Percentiles rank a stretch among this genome's conserved stretches.
Evolutionary conservation across 2,113 vertebrate genomes (phyloP).

Genomic region (Phyllopteryx taeniolatus): DNA sequence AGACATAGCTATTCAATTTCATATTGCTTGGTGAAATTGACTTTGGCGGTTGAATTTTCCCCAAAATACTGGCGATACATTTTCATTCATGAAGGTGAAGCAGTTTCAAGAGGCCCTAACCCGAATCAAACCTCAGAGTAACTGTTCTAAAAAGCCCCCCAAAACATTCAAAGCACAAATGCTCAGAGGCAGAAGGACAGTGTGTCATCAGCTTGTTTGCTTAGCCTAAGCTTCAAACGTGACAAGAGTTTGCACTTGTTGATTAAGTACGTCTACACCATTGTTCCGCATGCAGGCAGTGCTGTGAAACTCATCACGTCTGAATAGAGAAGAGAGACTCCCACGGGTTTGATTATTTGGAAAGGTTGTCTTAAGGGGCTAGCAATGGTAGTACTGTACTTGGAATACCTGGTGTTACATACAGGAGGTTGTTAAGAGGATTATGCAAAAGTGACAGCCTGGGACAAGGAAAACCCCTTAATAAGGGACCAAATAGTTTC

Average conservation of each 20-base stretch:
- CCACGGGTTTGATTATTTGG: not conserved
- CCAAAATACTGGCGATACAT: too few species aligned
- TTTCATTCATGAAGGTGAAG: not conserved
- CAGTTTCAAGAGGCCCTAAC: not conserved
- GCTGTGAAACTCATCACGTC: conserved; percentile 44
- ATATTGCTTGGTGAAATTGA: too few species aligned
- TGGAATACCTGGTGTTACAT: not conserved
- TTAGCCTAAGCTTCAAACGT: conserved; percentile 52
- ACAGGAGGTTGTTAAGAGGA: too few species aligned
- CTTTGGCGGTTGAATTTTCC: too few species aligned
- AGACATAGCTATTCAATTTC: too few species aligned
- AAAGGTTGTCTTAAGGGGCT: not conserved
- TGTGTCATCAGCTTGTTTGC: conserved; percentile 52
- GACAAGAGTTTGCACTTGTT: conserved; percentile 59
- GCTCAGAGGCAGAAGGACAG: conserved; percentile 9
- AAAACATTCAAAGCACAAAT: not conserved
- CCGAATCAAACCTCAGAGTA: too few species aligned
- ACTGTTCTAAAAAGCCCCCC: not conserved
- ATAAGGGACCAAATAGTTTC: not conserved
- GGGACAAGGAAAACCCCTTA: too few species aligned
- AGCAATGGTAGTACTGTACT: not conserved
- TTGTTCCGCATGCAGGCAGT: conserved; percentile 44
- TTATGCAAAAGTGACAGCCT: too few species aligned
- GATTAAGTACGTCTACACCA: conserved; percentile 61
- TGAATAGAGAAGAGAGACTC: conserved; percentile 14